Conservation (phyloP, 2,888 invertebrate genomes). For the Lepidocyrtinus sp. region DNA sequence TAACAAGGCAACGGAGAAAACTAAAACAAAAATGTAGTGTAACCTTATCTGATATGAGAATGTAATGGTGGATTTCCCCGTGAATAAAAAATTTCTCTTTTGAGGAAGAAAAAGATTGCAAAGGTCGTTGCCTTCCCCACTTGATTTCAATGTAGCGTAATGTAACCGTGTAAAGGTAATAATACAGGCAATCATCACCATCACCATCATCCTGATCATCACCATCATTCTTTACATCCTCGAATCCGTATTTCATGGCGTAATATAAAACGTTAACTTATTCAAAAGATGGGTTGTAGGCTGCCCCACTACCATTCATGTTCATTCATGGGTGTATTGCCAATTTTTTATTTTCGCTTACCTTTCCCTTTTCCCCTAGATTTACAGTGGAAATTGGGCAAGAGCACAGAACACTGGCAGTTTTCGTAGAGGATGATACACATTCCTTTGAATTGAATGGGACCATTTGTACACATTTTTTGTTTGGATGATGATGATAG, state of each 20-base stretch:
- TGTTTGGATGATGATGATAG: neutral
- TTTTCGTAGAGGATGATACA: conserved; percentile 17
- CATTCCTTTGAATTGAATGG: neutral
- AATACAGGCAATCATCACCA: neutral
- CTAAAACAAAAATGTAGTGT: no score
- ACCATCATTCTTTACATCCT: neutral
- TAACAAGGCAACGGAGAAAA: no score
- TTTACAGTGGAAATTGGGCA: neutral
- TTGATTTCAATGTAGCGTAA: neutral
- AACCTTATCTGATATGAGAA: no score
- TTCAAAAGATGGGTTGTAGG: neutral
- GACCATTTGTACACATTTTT: neutral
- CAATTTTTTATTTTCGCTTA: neutral
- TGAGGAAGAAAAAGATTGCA: no score
- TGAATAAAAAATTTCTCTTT: no score
- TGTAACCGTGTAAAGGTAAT: neutral
- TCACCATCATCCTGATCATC: neutral
- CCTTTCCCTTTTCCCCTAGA: neutral
- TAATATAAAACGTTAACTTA: neutral
- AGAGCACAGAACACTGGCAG: neutral
- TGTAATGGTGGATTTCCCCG: no score
- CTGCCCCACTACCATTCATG: neutral
- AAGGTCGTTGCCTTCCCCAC: neutral
- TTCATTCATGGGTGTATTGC: neutral
- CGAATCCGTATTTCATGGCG: neutral